Conservation (phyloP, 2,888 invertebrate genomes). For the Nemapogon koenigi region DNA sequence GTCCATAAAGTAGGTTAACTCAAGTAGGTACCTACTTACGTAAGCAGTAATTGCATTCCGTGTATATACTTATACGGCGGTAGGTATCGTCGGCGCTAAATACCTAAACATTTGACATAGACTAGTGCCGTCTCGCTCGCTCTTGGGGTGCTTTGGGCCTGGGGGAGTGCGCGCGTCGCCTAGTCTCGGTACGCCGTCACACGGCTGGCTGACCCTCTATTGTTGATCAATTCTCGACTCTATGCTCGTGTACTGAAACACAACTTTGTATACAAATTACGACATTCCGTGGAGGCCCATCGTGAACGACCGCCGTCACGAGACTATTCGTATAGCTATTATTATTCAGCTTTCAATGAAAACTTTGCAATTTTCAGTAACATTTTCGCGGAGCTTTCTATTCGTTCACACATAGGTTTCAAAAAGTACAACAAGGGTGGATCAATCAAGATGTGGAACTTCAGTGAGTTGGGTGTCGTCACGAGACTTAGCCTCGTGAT, state of each 20-base stretch:
- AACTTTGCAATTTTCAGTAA: too few species aligned
- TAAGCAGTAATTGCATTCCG: slow-evolving; percentile 56
- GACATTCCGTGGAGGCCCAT: background rate
- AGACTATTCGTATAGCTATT: slow-evolving; percentile 41
- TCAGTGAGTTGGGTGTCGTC: too few species aligned
- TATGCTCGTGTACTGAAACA: background rate
- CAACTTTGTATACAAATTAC: background rate
- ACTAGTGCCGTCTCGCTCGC: slow-evolving; percentile 49
- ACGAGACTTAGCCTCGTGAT: slow-evolving; percentile 61
- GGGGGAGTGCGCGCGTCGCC: slow-evolving; percentile 56
- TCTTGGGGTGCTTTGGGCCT: slow-evolving; percentile 48
- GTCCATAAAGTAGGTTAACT: slow-evolving; percentile 14
- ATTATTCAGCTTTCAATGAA: too few species aligned
- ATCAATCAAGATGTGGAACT: too few species aligned
- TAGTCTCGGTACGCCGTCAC: slow-evolving; percentile 50
- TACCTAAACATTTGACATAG: slow-evolving; percentile 63
- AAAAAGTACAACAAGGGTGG: too few species aligned
- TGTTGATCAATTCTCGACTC: too few species aligned
- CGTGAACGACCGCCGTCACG: slow-evolving; percentile 27
- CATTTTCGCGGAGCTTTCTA: too few species aligned
- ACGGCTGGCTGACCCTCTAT: too few species aligned
- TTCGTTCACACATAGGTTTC: too few species aligned
- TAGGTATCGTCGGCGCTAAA: slow-evolving; percentile 36
- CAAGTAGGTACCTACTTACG: slow-evolving; percentile 29
- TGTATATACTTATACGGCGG: slow-evolving; percentile 44